Evolutionary conservation across 2,888 invertebrate genomes (phyloP), one percentile per base, ranked within the genome.

Genomic region (Agrotis exclamationis): DNA sequence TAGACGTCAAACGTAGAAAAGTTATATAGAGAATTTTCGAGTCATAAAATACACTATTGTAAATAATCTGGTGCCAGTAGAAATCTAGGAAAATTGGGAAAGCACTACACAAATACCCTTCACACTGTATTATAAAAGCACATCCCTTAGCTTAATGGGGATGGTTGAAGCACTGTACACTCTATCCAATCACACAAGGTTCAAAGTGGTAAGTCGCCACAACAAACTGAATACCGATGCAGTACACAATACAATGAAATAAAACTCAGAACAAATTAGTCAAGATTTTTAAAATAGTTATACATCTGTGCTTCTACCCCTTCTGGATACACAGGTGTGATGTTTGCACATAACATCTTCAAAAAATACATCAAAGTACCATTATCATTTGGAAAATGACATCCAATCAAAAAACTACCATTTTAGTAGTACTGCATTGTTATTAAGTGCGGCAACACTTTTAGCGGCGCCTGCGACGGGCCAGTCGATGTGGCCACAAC

Each of bases 401-500:
- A 28, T 64, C 13, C 20, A 47, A 45, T 45, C 3, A 24, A 50
- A 65, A 67, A 77, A 39, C 24, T 69, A 76, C 65, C 28, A 72
- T 68, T 54, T 68, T 76, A 65, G 71, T 76, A 69, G 79, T 76
- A 83, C 83, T 83, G 83, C 83, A 85, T 83, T 83, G 85, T 85
- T 83, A 83, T 83, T 85, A 80, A 80, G 80, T 80, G 79, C 62
- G 72, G 85, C 83, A 83, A 71, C 78, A 86, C 70, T 83, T 86
- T 71, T 86, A 77, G 72, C 74, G 63, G 79, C 85, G 74, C 85
- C 85, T 68, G 72, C 85, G 84, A 60, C 79, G 83, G 73, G 84
- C 50, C 83, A 86, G 83, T 87, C 85, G 76, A 79, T 80, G 84
- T 91, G 89, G 90, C 87, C 87, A 73, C 89, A 83, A 82, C 88